phyloP scores from a whole-genome alignment of 2,113 vertebrate species.

The Oceanodroma tethys region DNA sequence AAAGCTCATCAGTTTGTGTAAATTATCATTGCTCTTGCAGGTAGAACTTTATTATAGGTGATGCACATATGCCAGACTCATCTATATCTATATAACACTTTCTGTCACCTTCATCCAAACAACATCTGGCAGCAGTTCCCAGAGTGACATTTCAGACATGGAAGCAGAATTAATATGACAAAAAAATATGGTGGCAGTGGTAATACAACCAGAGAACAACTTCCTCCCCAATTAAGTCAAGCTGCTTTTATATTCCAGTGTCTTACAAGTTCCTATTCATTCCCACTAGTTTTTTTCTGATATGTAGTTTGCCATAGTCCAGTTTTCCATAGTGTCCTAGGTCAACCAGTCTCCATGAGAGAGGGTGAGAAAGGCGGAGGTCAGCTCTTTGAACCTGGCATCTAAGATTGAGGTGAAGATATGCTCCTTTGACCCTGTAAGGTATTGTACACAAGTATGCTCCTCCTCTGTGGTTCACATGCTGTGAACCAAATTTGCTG shows the following conservation, averaged over 20 bases:
- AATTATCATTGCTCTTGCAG: constrained; percentile 37
- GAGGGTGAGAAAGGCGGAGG: background rate
- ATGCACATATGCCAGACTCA: constrained; percentile 56
- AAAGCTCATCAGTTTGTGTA: constrained; percentile 39
- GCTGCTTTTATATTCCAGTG: background rate
- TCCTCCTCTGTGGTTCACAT: background rate
- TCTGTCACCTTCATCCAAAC: constrained; percentile 58
- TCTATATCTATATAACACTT: constrained; percentile 47
- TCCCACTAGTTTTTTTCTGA: background rate
- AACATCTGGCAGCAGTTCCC: constrained; percentile 59
- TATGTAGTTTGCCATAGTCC: background rate
- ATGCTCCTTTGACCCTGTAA: background rate
- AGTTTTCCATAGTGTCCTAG: background rate
- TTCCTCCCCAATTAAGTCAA: background rate
- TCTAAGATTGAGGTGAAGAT: background rate
- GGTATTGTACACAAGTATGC: background rate
- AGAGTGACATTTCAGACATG: constrained; percentile 33
- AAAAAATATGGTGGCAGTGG: background rate
- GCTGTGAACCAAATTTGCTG: background rate
- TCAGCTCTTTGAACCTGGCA: background rate
- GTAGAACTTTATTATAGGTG: constrained; percentile 56
- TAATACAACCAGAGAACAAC: background rate
- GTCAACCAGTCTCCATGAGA: background rate
- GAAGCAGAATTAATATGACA: constrained; percentile 46
- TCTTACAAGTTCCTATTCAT: background rate